Conservation (phyloP, 2,888 invertebrate genomes). For the Tenthredo mesomela region DNA sequence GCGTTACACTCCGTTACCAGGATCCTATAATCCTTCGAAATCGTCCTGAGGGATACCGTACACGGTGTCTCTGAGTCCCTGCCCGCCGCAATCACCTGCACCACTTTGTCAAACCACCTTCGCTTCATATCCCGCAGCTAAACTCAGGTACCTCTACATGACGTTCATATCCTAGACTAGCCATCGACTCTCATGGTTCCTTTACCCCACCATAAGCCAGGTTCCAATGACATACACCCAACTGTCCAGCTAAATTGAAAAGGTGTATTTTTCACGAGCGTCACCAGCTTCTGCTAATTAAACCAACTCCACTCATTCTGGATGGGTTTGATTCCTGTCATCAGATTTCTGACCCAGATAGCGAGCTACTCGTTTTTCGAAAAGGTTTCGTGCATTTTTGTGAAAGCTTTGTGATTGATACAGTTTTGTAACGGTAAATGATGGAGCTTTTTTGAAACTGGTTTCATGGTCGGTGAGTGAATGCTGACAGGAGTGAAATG, state of each 20-base stretch:
- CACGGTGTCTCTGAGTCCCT: constrained; percentile 61
- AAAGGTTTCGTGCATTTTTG: no score
- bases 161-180: constrained; percentile 36
- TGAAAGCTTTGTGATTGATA: neutral
- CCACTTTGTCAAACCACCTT: constrained; percentile 55
- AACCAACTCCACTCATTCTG: neutral
- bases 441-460: neutral
- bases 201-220: neutral
- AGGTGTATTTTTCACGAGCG: neutral
- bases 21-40: constrained; percentile 70
- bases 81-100: constrained; percentile 24
- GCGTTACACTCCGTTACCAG: constrained; percentile 33
- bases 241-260: constrained; percentile 19
- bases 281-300: neutral
- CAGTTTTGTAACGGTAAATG: neutral
- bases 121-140: constrained; percentile 49
- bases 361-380: neutral
- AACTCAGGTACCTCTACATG: constrained; percentile 39
- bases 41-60: constrained; percentile 69
- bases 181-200: neutral
- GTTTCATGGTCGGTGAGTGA: neutral
- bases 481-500: neutral
- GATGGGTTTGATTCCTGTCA: no score
- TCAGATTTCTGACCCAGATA: neutral
- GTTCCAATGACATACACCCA: neutral